These are phyloP conservation scores for Neotoxoptera formosana DNA, from an alignment of 1,140 invertebrate genomes.

Conservation along the genomic window DNA sequence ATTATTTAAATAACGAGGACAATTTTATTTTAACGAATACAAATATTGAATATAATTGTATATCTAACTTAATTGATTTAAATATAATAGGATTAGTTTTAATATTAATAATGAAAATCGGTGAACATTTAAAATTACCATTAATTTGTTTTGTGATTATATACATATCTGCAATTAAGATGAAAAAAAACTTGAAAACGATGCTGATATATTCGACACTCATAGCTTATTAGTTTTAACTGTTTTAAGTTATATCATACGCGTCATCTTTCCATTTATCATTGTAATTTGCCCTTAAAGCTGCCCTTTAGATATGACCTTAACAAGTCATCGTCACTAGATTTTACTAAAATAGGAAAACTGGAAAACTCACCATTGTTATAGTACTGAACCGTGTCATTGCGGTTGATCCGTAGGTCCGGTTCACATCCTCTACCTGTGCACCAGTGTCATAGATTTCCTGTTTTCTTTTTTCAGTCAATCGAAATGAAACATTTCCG, in stretches of 20 bases:
- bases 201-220: background rate
- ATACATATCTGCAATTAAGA: background rate
- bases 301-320: background rate
- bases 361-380: constrained; percentile 18
- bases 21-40: background rate
- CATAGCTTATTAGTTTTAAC: background rate
- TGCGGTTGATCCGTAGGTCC: constrained; percentile 55
- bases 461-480: constrained; percentile 55
- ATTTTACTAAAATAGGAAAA: constrained; percentile 39
- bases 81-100: too few species aligned
- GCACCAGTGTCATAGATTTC: constrained; percentile 43
- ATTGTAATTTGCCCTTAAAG: background rate
- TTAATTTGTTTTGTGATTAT: background rate
- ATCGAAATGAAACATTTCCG: constrained; percentile 28
- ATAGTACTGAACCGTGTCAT: constrained; percentile 38
- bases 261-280: background rate
- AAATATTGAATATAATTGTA: background rate
- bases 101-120: background rate
- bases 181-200: background rate
- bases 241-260: background rate
- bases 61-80: background rate
- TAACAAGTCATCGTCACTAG: background rate
- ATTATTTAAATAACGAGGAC: background rate
- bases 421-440: constrained; percentile 38
- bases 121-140: background rate